Conservation (phyloP, 1,140 invertebrate species). For the Pteromalus puparum region DNA sequence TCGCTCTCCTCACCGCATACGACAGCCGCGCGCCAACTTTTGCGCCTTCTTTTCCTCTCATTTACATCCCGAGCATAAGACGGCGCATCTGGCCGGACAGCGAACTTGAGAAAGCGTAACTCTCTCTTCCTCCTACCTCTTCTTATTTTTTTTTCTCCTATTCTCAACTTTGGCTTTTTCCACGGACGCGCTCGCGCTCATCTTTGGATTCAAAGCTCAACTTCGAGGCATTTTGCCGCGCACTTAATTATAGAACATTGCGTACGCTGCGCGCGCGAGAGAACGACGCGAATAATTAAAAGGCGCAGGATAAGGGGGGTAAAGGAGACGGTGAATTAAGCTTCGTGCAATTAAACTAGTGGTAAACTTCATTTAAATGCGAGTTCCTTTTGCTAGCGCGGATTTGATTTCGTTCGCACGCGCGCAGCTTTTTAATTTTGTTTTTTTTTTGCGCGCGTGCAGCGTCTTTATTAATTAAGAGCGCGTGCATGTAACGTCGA, state of each 20-base stretch:
- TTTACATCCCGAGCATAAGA: not conserved
- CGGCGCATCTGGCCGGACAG: not conserved
- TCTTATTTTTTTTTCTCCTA: not conserved
- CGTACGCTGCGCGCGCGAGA: not conserved
- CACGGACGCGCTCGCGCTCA: not conserved
- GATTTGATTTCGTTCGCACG: not conserved
- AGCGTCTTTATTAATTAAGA: no score
- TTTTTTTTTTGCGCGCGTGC: no score
- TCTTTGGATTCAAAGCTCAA: slow-evolving; percentile 47
- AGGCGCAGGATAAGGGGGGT: not conserved
- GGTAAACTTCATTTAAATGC: slow-evolving; percentile 47
- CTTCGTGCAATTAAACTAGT: slow-evolving; percentile 49
- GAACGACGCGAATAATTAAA: slow-evolving; percentile 47
- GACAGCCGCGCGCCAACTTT: not conserved
- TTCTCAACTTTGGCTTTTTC: not conserved
- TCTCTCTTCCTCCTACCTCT: not conserved
- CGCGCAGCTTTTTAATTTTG: slow-evolving; percentile 9
- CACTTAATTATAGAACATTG: slow-evolving; percentile 49
- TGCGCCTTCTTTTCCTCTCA: not conserved
- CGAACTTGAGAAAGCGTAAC: not conserved
- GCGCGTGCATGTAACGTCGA: no score
- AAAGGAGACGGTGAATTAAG: slow-evolving; percentile 14
- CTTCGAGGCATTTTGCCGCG: slow-evolving; percentile 38
- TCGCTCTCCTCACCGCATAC: not conserved
- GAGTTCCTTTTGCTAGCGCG: slow-evolving; percentile 5